phyloP scores from a whole-genome alignment of 2,888 invertebrate genomes.

The Oeneis ivallda region DNA sequence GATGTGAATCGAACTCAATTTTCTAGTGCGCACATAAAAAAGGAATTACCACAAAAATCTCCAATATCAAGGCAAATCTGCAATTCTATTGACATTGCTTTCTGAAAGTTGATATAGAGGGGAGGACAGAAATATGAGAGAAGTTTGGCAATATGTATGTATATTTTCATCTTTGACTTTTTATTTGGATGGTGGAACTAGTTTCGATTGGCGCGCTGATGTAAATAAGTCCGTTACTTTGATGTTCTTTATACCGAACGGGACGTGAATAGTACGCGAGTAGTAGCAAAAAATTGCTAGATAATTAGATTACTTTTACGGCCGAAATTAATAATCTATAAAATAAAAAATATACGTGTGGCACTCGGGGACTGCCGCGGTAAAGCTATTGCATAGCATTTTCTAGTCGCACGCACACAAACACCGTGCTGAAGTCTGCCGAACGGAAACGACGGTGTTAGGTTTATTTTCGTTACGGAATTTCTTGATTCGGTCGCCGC shows the following conservation, averaged over 20 bases:
- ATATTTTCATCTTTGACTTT: slow-evolving; percentile 43
- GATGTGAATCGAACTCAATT: not conserved
- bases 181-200: slow-evolving; percentile 41
- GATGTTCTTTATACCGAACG: not conserved
- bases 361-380: no score
- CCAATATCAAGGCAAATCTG: slow-evolving; percentile 4
- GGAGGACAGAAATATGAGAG: slow-evolving; percentile 43
- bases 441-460: no score
- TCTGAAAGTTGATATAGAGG: slow-evolving; percentile 13
- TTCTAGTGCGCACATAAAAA: not conserved
- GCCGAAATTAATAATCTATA: no score
- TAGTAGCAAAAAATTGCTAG: no score
- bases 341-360: no score
- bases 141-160: slow-evolving; percentile 45
- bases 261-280: not conserved
- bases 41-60: not conserved
- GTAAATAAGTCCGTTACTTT: slow-evolving; percentile 37
- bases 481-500: no score
- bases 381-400: no score
- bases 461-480: no score
- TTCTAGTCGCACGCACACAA: no score
- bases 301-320: no score
- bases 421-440: no score
- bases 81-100: slow-evolving; percentile 28
- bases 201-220: slow-evolving; percentile 40